Evolutionary conservation across 2,888 invertebrate genomes (phyloP), one percentile per base, ranked within the genome.

Genomic region (Rhingia rostrata): DNA sequence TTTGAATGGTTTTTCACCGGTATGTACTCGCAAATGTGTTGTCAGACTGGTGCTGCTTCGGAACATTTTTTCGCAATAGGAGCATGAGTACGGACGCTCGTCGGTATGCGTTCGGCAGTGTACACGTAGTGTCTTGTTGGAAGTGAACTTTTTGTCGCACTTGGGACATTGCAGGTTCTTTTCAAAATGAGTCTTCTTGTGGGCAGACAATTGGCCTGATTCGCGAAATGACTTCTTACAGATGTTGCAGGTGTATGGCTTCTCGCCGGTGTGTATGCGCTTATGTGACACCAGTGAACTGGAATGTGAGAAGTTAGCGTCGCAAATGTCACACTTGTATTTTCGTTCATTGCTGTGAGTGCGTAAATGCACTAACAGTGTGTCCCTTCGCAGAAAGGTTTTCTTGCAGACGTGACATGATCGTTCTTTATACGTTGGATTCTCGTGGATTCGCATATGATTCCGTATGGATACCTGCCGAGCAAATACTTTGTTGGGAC

Each of bases 81-180:
- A 22, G 45, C 84, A 84, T 1, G 70, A 4, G 58, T 84, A 84
- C 1, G 84, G 84, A 43, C 84, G 84, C 66, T 84, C 84, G 33
- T 84, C 84, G 30, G 84, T 84, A 22, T 84, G 84, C 4, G 84
- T 84, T 6, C 84, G 84, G 30, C 85, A 85, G 72, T 85, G 85
- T 1, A 81, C 64, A 0, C 85, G 85, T 4, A 85, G 72, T 0
- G 85, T 85, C 14, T 85, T 85, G 41, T 81, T 85, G 1, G 85
- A 81, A 1, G 80, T 85, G 41, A 85, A 85, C 39, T 75, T 81
- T 51, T 85, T 85, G 0, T 85, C 81, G 41, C 85, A 85, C 53
- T 77, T 81, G 9, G 85, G 85, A 9, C 85, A 85, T 39, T 81
- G 58, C 10, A 85, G 45, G 1, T 72, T 51, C 22, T 85, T 85